These are phyloP conservation scores for Elanus axillaris DNA, from an alignment of 2,113 vertebrate genomes.

Conservation along the genomic window DNA sequence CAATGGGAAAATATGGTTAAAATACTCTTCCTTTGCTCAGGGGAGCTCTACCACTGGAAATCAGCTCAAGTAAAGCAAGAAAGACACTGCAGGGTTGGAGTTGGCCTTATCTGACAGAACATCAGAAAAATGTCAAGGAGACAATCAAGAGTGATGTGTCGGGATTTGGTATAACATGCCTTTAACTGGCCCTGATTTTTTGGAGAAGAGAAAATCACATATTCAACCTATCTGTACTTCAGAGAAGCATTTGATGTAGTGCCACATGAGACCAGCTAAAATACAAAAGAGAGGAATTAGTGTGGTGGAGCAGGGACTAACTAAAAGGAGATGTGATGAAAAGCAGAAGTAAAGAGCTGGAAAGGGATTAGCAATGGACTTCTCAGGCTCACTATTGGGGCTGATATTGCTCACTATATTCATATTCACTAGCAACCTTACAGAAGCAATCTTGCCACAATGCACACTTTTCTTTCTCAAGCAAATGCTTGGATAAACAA, in stretches of 20 bases:
- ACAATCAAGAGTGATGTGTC: not conserved
- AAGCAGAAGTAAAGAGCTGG: not conserved
- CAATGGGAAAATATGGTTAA: not conserved
- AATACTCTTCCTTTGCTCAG: not conserved
- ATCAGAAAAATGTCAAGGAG: not conserved
- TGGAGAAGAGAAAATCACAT: not conserved
- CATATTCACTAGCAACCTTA: not conserved
- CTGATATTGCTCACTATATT: not conserved
- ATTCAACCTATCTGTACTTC: not conserved
- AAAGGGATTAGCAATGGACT: not conserved
- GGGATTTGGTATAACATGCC: not conserved
- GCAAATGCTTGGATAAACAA: not conserved
- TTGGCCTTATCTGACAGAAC: not conserved
- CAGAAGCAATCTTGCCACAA: not conserved
- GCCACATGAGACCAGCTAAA: not conserved
- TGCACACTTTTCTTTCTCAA: not conserved
- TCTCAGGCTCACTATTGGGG: not conserved
- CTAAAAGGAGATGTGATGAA: not conserved
- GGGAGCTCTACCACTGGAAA: not conserved
- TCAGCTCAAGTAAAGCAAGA: not conserved
- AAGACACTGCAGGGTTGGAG: not conserved
- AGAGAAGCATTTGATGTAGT: not conserved
- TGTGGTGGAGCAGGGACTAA: not conserved
- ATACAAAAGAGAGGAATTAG: not conserved
- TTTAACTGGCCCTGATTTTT: not conserved